Evolutionary conservation across 1,140 invertebrate species (phyloP).

Genomic region (Artemia franciscana): DNA sequence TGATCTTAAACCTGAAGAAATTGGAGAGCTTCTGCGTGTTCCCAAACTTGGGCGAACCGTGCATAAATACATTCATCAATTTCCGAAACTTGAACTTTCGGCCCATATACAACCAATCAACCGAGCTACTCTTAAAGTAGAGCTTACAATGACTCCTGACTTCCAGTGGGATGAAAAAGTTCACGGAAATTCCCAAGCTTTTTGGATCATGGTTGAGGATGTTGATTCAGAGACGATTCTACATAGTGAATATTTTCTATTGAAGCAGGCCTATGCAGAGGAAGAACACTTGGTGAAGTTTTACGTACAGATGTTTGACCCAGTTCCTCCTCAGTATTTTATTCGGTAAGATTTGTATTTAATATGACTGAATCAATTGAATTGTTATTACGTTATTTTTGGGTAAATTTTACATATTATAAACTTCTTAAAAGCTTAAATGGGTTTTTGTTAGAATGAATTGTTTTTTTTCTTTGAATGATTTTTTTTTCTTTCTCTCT

Average conservation of each 20-base stretch:
- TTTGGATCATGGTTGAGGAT: conserved; percentile 98
- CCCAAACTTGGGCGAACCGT: conserved; percentile 93
- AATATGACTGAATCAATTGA: too few relatives aligned
- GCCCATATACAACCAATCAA: conserved; percentile 97
- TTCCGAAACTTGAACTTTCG: conserved; percentile 78
- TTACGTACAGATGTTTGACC: conserved; percentile 95
- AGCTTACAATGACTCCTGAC: conserved; percentile 94
- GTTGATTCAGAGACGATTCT: conserved; percentile 86
- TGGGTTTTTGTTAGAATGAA: too few relatives aligned
- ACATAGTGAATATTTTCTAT: conserved; percentile 90
- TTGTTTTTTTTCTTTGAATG: too few relatives aligned
- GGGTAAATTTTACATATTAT: too few relatives aligned
- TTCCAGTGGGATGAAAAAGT: conserved; percentile 98
- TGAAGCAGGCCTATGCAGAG: conserved; percentile 78
- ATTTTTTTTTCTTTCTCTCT: too few relatives aligned
- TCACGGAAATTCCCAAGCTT: conserved; percentile 84
- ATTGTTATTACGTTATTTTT: too few relatives aligned
- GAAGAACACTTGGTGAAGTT: conserved; percentile 96
- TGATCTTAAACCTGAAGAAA: conserved; percentile 87
- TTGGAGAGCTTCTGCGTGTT: conserved; percentile 83
- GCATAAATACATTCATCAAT: conserved; percentile 93
- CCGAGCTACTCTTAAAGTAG: conserved; percentile 72
- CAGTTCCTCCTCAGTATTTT: conserved; percentile 93
- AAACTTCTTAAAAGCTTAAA: too few relatives aligned
- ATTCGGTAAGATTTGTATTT: too few relatives aligned